Evolutionary conservation across 2,113 vertebrate genomes (phyloP).

Genomic region (Panthera uncia): DNA sequence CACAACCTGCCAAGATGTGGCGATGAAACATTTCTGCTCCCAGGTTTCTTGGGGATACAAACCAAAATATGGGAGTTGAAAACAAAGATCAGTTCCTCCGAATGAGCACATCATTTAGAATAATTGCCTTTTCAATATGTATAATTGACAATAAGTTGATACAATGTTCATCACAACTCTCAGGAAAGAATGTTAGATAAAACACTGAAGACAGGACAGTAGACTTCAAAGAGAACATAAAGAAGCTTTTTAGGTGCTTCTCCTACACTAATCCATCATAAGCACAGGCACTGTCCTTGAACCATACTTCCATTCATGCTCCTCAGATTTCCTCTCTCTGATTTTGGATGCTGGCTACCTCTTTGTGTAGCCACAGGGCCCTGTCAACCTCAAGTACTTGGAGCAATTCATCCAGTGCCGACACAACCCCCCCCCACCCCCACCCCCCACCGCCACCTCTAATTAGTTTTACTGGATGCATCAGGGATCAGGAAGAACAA

Average conservation of each 20-base stretch:
- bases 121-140: background rate
- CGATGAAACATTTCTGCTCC: background rate
- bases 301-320: background rate
- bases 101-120: background rate
- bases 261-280: background rate
- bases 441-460: no score
- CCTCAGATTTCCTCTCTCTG: background rate
- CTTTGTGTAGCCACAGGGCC: background rate
- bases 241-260: background rate
- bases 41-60: background rate
- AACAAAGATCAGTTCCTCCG: background rate
- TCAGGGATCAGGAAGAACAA: background rate
- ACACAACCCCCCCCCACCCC: background rate
- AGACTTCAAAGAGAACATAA: constrained; percentile 6
- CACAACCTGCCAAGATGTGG: background rate
- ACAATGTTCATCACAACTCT: background rate
- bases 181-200: background rate
- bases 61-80: background rate
- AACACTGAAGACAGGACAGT: background rate
- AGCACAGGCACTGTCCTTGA: background rate
- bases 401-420: background rate
- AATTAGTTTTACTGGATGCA: background rate
- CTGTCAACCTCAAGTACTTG: background rate
- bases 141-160: background rate
- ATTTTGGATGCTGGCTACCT: background rate